Base-by-base conservation (phyloP, 92 coral and sea anemone species). In the Epizoanthus scotinus region DNA sequence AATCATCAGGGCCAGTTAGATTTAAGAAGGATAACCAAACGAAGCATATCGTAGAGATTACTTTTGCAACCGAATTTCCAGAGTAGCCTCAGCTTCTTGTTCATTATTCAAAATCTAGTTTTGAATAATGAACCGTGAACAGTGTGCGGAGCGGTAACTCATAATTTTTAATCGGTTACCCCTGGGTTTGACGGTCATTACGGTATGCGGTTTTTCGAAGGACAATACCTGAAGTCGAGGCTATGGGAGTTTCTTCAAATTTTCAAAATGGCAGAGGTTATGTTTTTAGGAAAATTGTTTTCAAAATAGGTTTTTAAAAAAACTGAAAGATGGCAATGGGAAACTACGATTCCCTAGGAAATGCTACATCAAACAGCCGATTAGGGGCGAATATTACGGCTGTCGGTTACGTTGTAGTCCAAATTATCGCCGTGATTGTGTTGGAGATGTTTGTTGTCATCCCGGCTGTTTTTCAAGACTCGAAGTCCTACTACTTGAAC, bases 381-480 rank as follows among this genome's bases (percentile, higher is more conserved):
- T 56, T 73, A 20, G 84, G 91, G 18, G 79, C 86, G 10, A 88
- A 84, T 59, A 42, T 67, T 8, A 31, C 82, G 27, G 82, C 89
- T 0, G 86, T 89, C 6, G 89, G 92, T 6, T 89, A 89, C 55
- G 68, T 83, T 12, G 19, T 89, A 38, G 47, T 63, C 10, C 62
- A 74, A 79, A 81, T 68, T 67, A 19, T 72, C 25, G 44, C 69
- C 17, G 25, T 67, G 0, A 56, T 85, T 4, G 66, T 15, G 26
- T 77, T 93, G 50, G 97, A 90, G 70, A 26, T 71, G 13, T 88
- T 73, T 28, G 83, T 74, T 36, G 84, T 93, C 52, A 81, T 86
- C 20, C 97, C 97, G 10, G 86, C 62, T 18, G 64, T 93, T 62
- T 90, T 87, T 66, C 59, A 42, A 67, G 58, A 85, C 67, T 68